phyloP scores from a whole-genome alignment of 2,797 vertebrate genomes.

The Triplophysa bombifrons region DNA sequence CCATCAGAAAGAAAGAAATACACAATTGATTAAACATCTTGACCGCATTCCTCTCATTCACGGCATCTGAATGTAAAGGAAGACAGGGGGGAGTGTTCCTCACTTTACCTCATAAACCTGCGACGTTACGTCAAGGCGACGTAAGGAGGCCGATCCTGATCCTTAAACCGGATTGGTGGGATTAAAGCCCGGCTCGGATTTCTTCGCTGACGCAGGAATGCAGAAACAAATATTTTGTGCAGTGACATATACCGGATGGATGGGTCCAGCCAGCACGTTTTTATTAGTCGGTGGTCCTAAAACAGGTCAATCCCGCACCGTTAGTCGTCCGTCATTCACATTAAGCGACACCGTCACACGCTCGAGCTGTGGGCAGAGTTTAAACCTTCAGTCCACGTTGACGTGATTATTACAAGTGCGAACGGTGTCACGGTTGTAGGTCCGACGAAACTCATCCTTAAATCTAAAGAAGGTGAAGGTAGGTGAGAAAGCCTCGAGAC shows the following conservation, averaged over 20 bases:
- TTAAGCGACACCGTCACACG: background rate
- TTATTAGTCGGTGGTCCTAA: background rate
- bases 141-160: constrained; percentile 53
- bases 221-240: background rate
- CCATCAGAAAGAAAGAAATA: no score
- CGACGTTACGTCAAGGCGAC: constrained; percentile 57
- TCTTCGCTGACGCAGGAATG: constrained; percentile 2
- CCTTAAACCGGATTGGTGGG: constrained; percentile 52
- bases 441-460: background rate
- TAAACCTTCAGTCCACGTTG: constrained; percentile 15
- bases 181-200: constrained; percentile 29
- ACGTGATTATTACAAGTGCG: background rate
- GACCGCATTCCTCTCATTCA: background rate
- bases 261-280: background rate
- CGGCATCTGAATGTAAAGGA: background rate
- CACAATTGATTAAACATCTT: no score
- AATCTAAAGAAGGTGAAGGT: constrained; percentile 26
- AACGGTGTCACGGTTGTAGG: background rate
- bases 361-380: background rate
- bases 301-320: background rate
- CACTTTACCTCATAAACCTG: constrained; percentile 48
- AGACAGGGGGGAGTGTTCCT: background rate
- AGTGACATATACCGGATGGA: background rate
- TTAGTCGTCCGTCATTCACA: background rate
- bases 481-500: background rate